A percentile compares a stretch with the other conserved stretches of the same genome.
Conservation (phyloP, 2,113 vertebrate species). For the Amphiprion percula region DNA sequence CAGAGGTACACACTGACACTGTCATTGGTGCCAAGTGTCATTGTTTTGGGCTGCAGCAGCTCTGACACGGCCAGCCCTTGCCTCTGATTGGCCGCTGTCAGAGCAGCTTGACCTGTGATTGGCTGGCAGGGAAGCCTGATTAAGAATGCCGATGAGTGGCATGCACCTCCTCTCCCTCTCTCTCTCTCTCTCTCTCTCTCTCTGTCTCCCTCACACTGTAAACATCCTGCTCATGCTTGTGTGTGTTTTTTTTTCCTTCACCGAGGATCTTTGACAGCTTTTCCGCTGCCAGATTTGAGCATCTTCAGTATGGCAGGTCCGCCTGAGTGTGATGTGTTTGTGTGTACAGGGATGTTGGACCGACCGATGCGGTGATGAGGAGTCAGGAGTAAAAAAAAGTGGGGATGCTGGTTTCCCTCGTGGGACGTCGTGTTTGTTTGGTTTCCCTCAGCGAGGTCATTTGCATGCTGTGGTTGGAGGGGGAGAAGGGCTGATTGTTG, state of each 20-base stretch:
- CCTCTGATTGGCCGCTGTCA: slow-evolving; percentile 86
- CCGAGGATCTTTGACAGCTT: slow-evolving; percentile 53
- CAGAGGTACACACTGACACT: slow-evolving; percentile 36
- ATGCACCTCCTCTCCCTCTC: slow-evolving; percentile 37
- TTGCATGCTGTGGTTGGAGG: slow-evolving; percentile 23
- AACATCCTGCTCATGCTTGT: slow-evolving; percentile 78
- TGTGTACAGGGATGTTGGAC: slow-evolving; percentile 15
- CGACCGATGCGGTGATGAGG: slow-evolving; percentile 38
- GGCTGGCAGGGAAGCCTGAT: slow-evolving; percentile 81
- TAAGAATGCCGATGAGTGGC: slow-evolving; percentile 82
- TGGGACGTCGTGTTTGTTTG: slow-evolving; percentile 51
- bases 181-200: slow-evolving; percentile 33
- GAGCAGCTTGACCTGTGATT: slow-evolving; percentile 81
- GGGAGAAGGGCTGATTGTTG: slow-evolving; percentile 34
- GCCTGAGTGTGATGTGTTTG: not conserved
- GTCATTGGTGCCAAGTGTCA: slow-evolving; percentile 62
- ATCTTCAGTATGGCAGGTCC: slow-evolving; percentile 20
- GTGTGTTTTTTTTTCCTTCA: slow-evolving; percentile 48
- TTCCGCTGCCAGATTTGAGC: slow-evolving; percentile 6
- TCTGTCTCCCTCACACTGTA: slow-evolving; percentile 57
- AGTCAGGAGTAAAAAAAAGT: slow-evolving; percentile 51
- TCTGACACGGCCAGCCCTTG: slow-evolving; percentile 73
- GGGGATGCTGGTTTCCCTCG: slow-evolving; percentile 61
- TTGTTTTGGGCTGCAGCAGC: slow-evolving; percentile 76
- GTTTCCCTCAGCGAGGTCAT: slow-evolving; percentile 52